Conservation (phyloP, 2,888 invertebrate genomes). For the Brachypterus glaber region DNA sequence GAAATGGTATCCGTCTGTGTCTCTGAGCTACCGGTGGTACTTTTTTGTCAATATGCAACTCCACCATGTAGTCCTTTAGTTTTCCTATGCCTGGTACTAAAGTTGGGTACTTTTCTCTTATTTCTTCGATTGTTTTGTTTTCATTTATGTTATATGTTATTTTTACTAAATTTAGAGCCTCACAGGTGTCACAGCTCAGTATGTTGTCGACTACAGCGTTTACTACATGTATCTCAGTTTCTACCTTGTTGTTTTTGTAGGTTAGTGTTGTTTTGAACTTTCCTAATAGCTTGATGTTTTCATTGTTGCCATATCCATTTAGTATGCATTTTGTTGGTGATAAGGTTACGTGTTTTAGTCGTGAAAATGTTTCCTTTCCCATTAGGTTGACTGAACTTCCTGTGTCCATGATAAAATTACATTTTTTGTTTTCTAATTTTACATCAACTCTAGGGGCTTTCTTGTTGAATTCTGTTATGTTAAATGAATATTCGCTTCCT, state of each 20-base stretch:
- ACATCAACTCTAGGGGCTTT: no score
- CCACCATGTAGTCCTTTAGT: slow-evolving; percentile 11
- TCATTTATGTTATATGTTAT: background rate
- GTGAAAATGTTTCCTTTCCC: no score
- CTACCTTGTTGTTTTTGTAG: slow-evolving; percentile 1
- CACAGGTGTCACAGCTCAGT: slow-evolving; percentile 6
- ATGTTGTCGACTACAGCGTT: slow-evolving; percentile 5
- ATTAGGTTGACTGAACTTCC: no score
- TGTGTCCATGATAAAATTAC: no score
- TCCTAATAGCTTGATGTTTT: no score
- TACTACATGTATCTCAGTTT: slow-evolving; percentile 5
- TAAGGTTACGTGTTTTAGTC: no score
- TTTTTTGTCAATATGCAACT: slow-evolving; percentile 14
- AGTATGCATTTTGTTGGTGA: no score
- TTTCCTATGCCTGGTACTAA: slow-evolving; percentile 21
- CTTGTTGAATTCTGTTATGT: no score
- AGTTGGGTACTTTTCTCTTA: slow-evolving; percentile 5
- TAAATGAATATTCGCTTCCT: no score
- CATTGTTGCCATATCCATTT: no score
- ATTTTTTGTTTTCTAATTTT: no score
- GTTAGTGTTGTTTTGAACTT: slow-evolving; percentile 5
- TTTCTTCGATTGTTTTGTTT: slow-evolving; percentile 2
- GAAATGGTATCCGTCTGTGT: slow-evolving; percentile 14
- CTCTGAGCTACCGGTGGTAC: slow-evolving; percentile 12
- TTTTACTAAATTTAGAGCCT: slow-evolving; percentile 4